Evolutionary conservation across 2,797 vertebrate genomes (phyloP).

Genomic region (Acipenser oxyrinchus): DNA sequence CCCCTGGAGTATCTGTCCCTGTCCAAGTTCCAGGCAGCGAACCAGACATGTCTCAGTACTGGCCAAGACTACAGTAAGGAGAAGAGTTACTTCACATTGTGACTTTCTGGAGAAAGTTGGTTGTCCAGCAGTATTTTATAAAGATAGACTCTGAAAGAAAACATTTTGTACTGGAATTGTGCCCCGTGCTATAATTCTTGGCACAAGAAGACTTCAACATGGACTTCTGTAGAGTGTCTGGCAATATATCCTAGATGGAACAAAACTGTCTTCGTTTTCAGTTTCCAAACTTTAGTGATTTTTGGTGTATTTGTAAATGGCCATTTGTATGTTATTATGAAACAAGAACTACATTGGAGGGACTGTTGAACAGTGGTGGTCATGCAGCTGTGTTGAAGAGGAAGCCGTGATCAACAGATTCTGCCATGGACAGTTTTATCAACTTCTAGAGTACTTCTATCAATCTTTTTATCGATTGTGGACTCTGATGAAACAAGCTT

Average conservation of each 20-base stretch:
- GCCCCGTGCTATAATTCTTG: constrained; percentile 66
- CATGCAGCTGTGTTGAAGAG: constrained; percentile 70
- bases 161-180: constrained; percentile 71
- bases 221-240: constrained; percentile 88
- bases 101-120: constrained; percentile 73
- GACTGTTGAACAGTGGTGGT: constrained; percentile 84
- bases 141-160: constrained; percentile 66
- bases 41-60: constrained; percentile 99
- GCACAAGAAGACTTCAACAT: constrained; percentile 67
- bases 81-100: constrained; percentile 80
- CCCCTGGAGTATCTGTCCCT: constrained; percentile 98
- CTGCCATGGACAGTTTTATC: constrained; percentile 89
- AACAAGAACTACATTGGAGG: constrained; percentile 86
- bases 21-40: constrained; percentile 98
- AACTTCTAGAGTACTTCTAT: constrained; percentile 89
- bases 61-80: constrained; percentile 98
- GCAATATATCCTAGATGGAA: constrained; percentile 86
- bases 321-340: constrained; percentile 95
- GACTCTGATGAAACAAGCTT: constrained; percentile 74
- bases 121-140: constrained; percentile 79
- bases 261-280: constrained; percentile 84
- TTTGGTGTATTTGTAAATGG: constrained; percentile 98
- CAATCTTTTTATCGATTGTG: constrained; percentile 86
- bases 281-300: constrained; percentile 93
- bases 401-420: constrained; percentile 74